Conservation (phyloP, 1,140 invertebrate genomes). For the Matsumurasca onukii region DNA sequence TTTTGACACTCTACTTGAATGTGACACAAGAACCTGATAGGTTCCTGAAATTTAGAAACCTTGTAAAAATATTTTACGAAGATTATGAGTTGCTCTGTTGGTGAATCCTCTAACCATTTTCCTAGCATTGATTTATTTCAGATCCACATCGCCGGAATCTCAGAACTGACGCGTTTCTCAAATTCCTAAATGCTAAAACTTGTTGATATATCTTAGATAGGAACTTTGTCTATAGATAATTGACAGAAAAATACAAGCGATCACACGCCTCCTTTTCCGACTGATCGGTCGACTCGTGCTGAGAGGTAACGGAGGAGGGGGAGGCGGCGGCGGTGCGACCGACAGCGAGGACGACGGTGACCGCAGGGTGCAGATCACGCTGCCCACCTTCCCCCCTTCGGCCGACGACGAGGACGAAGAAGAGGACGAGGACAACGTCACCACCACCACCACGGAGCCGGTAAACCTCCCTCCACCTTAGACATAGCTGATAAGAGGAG, state of each 20-base stretch:
- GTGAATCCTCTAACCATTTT: too few species aligned
- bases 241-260: conserved; percentile 71
- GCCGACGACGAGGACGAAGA: conserved; percentile 52
- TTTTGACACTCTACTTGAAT: too few species aligned
- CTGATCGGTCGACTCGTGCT: conserved; percentile 65
- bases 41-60: too few species aligned
- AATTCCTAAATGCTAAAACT: too few species aligned
- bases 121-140: too few species aligned
- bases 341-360: conserved; percentile 47
- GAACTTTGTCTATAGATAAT: conserved; percentile 64
- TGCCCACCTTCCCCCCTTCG: conserved; percentile 56
- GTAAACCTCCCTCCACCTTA: too few species aligned
- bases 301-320: conserved; percentile 54
- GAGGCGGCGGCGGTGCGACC: conserved; percentile 47
- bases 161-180: too few species aligned
- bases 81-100: too few species aligned
- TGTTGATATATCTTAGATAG: conserved; percentile 30
- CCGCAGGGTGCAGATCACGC: conserved; percentile 54
- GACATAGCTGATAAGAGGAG: too few species aligned
- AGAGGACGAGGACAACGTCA: conserved; percentile 44
- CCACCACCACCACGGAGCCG: conserved; percentile 35
- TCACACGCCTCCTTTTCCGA: conserved; percentile 65
- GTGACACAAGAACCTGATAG: too few species aligned
- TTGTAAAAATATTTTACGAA: too few species aligned
- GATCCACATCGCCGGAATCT: too few species aligned